Evolutionary conservation across 2,888 invertebrate species (phyloP).

Genomic region (Exephanes ischioxanthus): DNA sequence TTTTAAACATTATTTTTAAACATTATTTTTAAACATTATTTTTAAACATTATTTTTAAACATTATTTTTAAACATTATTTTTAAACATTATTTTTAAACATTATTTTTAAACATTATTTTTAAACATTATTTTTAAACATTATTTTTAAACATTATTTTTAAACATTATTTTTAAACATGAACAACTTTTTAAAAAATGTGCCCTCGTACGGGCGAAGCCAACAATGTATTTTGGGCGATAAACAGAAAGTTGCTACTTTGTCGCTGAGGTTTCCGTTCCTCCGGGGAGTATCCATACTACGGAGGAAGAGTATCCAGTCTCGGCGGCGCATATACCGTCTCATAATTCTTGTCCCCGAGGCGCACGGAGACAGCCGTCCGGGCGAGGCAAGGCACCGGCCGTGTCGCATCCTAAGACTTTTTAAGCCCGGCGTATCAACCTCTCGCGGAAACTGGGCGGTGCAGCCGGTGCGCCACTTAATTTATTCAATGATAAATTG

Average conservation of each 20-base stretch:
- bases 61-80: no score
- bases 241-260: background rate
- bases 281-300: constrained; percentile 15
- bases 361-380: constrained; percentile 25
- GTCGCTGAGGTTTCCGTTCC: constrained; percentile 3
- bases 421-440: constrained; percentile 40
- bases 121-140: no score
- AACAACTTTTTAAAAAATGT: no score
- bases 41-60: no score
- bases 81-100: no score
- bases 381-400: constrained; percentile 24
- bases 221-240: no score
- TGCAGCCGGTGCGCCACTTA: constrained; percentile 29
- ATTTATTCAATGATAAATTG: constrained; percentile 53
- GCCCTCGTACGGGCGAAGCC: no score
- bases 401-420: constrained; percentile 37
- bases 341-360: constrained; percentile 52
- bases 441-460: constrained; percentile 20
- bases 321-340: constrained; percentile 9
- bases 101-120: no score
- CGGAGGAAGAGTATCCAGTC: background rate
- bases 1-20: no score
- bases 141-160: no score
- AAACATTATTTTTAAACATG: no score
- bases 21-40: no score